Conservation (phyloP, 2,888 invertebrate species). For the Zele albiditarsus region DNA sequence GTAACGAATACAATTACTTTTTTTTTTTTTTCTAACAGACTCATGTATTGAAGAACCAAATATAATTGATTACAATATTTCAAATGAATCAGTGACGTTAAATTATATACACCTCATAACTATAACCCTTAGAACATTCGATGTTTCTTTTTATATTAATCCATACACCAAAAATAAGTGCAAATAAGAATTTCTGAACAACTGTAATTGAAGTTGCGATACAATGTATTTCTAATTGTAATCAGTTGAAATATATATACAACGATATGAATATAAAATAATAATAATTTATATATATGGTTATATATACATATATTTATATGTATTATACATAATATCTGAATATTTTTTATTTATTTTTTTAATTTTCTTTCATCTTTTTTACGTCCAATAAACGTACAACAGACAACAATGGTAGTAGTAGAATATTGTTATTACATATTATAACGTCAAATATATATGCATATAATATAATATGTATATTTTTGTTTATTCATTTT, state of each 20-base stretch:
- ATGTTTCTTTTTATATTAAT: not conserved
- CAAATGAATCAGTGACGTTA: not conserved
- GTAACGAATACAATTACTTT: not conserved
- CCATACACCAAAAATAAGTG: not conserved
- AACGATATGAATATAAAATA: slow-evolving; percentile 69
- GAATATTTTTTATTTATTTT: slow-evolving; percentile 60
- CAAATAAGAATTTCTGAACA: not conserved
- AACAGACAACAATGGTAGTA: slow-evolving; percentile 70
- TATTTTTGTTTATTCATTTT: slow-evolving; percentile 46
- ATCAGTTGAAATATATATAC: slow-evolving; percentile 66
- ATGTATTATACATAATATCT: slow-evolving; percentile 56
- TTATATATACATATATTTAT: no score
- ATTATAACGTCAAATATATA: slow-evolving; percentile 67
- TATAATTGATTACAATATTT: slow-evolving; percentile 23
- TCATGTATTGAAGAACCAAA: slow-evolving; percentile 25
- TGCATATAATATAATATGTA: slow-evolving; percentile 49
- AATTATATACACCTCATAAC: not conserved
- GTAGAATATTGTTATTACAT: slow-evolving; percentile 70
- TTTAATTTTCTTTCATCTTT: slow-evolving; percentile 43
- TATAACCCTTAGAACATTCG: not conserved
- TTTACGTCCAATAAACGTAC: slow-evolving; percentile 63
- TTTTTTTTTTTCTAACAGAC: slow-evolving; percentile 20
- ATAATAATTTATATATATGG: slow-evolving; percentile 70
- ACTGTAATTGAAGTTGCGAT: slow-evolving; percentile 55
- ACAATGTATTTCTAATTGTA: slow-evolving; percentile 65